phyloP scores from a whole-genome alignment of 2,113 vertebrate genomes.

The Gnathochromis pfefferi region DNA sequence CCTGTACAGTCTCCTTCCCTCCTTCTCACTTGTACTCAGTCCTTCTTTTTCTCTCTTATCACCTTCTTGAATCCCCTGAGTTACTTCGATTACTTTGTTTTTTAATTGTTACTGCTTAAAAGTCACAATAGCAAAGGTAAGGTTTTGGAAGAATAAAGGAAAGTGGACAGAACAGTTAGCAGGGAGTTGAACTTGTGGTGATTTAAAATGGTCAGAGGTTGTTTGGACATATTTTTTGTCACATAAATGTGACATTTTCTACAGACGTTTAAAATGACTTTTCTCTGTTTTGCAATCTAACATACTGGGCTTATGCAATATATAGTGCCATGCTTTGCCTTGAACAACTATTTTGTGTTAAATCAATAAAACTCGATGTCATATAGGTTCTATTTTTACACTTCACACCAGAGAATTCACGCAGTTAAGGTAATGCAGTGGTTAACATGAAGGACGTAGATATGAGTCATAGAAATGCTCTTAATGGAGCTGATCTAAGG shows the following conservation, averaged over 20 bases:
- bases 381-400: background rate
- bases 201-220: background rate
- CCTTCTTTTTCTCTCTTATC: background rate
- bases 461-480: background rate
- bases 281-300: conserved; percentile 4
- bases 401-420: background rate
- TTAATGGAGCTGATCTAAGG: background rate
- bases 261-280: conserved; percentile 20
- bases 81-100: conserved; percentile 15
- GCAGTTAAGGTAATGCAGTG: background rate
- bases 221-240: conserved; percentile 12
- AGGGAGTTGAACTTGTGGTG: background rate
- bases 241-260: conserved; percentile 18
- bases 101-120: background rate
- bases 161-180: background rate
- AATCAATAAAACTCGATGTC: background rate
- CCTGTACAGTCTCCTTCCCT: conserved; percentile 26
- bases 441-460: background rate
- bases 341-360: background rate
- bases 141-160: background rate
- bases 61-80: background rate
- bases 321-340: conserved; percentile 12
- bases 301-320: background rate
- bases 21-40: background rate
- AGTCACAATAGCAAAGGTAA: background rate